These are phyloP conservation scores for Ditylenchus weischeri DNA, from an alignment of 2,888 invertebrate species.

Conservation along the genomic window DNA sequence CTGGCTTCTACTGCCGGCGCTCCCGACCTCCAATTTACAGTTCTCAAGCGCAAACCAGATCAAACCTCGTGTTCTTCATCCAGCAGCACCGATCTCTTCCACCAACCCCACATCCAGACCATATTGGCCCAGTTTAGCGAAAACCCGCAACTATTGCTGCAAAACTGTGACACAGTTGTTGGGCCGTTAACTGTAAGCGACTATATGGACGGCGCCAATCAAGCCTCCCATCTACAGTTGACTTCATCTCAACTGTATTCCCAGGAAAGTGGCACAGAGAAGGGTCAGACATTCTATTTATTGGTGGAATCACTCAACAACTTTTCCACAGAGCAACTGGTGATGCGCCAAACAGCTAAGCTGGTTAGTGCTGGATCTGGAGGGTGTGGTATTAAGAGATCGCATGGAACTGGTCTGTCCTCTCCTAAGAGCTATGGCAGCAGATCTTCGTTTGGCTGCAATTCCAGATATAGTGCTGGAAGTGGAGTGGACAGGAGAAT, in stretches of 20 bases:
- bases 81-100: too few species aligned
- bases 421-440: too few species aligned
- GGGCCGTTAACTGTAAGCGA: neutral
- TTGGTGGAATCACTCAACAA: constrained; percentile 9
- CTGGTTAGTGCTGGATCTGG: neutral
- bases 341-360: constrained; percentile 7
- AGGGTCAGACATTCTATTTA: constrained; percentile 63
- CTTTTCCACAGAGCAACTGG: neutral
- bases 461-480: too few species aligned
- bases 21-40: neutral
- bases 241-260: neutral
- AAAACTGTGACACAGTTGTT: neutral
- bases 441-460: too few species aligned
- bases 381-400: constrained; percentile 3
- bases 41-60: neutral
- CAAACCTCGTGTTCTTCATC: neutral
- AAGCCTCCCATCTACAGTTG: neutral
- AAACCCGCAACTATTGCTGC: neutral
- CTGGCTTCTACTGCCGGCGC: neutral
- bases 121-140: constrained; percentile 3
- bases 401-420: neutral
- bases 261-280: constrained; percentile 66
- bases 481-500: too few species aligned
- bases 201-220: constrained; percentile 1
- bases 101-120: too few species aligned